phyloP scores from a whole-genome alignment of 2,888 invertebrate species.

The Lasioglossum villosulum region DNA sequence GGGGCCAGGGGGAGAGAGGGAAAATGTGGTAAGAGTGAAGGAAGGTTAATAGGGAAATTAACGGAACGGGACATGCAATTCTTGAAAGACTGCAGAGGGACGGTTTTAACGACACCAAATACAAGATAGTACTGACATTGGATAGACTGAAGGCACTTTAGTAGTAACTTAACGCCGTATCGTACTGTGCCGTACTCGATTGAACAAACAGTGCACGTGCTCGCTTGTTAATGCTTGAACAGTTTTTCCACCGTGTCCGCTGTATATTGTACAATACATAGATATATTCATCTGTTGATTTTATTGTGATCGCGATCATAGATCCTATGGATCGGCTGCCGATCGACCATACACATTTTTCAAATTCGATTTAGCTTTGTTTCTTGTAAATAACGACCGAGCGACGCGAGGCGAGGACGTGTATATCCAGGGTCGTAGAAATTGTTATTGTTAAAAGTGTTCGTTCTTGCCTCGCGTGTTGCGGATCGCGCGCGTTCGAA shows the following conservation, averaged over 20 bases:
- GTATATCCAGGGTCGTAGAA: conserved; percentile 64
- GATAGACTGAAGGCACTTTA: conserved; percentile 85
- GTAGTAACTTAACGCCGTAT: conserved; percentile 84
- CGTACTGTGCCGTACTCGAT: conserved; percentile 75
- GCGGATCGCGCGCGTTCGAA: conserved; percentile 27
- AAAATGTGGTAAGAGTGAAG: background rate
- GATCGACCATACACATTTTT: conserved; percentile 5
- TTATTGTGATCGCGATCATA: background rate
- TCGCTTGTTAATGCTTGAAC: conserved; percentile 42
- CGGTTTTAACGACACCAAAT: conserved; percentile 85
- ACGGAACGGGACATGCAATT: conserved; percentile 78
- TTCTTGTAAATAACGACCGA: conserved; percentile 38
- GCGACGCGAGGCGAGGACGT: conserved; percentile 53
- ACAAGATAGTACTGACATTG: conserved; percentile 85
- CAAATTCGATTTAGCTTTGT: background rate
- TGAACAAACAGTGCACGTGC: conserved; percentile 55
- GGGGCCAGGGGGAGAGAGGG: conserved; percentile 7
- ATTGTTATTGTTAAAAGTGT: conserved; percentile 60
- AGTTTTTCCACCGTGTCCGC: conserved; percentile 32
- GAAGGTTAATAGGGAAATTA: conserved; percentile 52
- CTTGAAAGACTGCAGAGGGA: conserved; percentile 83
- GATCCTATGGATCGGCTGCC: background rate
- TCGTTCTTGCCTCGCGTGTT: conserved; percentile 56
- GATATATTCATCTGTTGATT: conserved; percentile 26
- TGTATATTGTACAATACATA: conserved; percentile 48